Base-by-base conservation (phyloP, 2,113 vertebrate genomes). In the Cololabis saira region DNA sequence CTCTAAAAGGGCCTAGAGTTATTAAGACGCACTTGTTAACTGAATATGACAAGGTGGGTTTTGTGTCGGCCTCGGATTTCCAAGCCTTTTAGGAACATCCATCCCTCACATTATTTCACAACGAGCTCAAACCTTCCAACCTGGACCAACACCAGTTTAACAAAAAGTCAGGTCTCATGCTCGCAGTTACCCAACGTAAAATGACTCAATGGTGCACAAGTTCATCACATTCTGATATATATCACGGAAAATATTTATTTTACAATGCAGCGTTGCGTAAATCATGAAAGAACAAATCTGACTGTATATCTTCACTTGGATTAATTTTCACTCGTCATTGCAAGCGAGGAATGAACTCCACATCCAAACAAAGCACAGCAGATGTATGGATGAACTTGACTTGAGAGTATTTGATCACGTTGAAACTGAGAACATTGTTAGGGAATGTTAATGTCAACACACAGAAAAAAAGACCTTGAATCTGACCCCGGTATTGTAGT, bases 31-130 rank as follows among this genome's bases (percentile, higher is more conserved):
- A 6, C 11, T 45, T 45, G 14, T 45, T 47, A 47, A 11, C 33
- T 37, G 17, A 18, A 47, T 18, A 18, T 2, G 17, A 47, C 45
- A 47, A 18, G 45, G 45, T 47, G 8, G 43, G 24, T 37, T 37
- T 37, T 37, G 6, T 37, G 1, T 40, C 3, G 37, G 1, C 30
- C 0, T 18, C 19, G 3, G 33, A 43, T 48, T 15, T 4, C 15
- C 4, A 13, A 33, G 19, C 6, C 18, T 5, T 63, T n/a, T 2
- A 18, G 15, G 48, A 47, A 16, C 0, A 2, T 16, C 8, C 18
- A 59, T 51, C 27, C 16, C 40, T 65, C 6, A 6, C 54, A 65
- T 44, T 16, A 43, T 50, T 37, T 50, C 33, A 49, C 12, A 60
- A 7, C 10, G 6, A 37, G 6, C 10, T 7, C 12, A 10, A 49